Evolutionary conservation across 2,797 vertebrate genomes (phyloP).

Genomic region (Halcyon smyrnensis): DNA sequence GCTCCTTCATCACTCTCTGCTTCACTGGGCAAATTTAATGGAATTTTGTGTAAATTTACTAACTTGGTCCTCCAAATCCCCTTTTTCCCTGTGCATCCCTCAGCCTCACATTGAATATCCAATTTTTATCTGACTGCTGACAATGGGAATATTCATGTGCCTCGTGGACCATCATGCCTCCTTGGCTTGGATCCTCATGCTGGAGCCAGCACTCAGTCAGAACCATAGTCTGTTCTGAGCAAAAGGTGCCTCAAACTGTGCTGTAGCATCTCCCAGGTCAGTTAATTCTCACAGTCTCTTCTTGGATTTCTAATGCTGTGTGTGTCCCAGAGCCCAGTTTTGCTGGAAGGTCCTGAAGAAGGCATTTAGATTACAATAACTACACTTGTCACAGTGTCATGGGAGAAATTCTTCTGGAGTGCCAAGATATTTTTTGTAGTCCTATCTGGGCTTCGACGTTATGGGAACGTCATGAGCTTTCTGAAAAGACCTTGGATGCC

Average conservation of each 20-base stretch:
- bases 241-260: not conserved
- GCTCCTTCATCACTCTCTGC: not conserved
- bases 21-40: not conserved
- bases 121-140: not conserved
- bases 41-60: not conserved
- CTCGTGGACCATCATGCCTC: not conserved
- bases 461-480: not conserved
- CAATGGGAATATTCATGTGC: not conserved
- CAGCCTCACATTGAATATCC: not conserved
- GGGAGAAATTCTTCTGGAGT: not conserved
- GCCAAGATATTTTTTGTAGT: not conserved
- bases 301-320: not conserved
- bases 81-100: not conserved
- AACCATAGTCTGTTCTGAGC: too few species aligned
- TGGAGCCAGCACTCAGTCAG: not conserved
- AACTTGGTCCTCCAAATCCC: not conserved
- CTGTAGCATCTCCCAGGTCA: not conserved
- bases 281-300: not conserved
- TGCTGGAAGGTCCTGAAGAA: not conserved
- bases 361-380: not conserved
- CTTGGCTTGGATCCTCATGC: not conserved
- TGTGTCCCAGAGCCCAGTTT: not conserved
- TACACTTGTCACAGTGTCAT: accelerated
- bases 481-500: not conserved
- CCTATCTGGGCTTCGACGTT: not conserved